Evolutionary conservation across 2,797 vertebrate species (phyloP).

Genomic region (Triplophysa yarkandensis): DNA sequence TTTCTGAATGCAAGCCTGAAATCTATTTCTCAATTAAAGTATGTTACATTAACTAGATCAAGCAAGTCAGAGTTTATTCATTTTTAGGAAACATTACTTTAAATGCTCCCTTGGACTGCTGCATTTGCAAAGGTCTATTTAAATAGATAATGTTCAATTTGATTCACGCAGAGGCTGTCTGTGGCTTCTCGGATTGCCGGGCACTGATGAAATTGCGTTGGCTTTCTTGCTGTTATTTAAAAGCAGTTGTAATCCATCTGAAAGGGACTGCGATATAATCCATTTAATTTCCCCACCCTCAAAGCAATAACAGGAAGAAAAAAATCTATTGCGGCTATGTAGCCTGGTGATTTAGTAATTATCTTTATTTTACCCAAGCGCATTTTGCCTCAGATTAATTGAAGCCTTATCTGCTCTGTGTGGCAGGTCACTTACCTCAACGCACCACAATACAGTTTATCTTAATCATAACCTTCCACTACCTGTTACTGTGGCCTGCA

Average conservation of each 20-base stretch:
- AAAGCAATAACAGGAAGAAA: conserved; percentile 73
- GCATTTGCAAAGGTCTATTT: conserved; percentile 58
- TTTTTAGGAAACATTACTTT: conserved; percentile 58
- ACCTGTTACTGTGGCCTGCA: conserved; percentile 71
- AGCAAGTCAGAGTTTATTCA: conserved; percentile 56
- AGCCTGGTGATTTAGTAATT: conserved; percentile 83
- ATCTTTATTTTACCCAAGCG: conserved; percentile 81
- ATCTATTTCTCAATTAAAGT: conserved; percentile 45
- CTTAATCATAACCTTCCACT: conserved; percentile 74
- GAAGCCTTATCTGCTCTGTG: conserved; percentile 77
- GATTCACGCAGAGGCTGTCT: conserved; percentile 80
- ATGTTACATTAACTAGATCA: conserved; percentile 17
- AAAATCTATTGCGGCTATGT: conserved; percentile 80
- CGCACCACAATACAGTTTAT: conserved; percentile 76
- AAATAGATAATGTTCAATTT: conserved; percentile 76
- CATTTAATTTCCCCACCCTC: conserved; percentile 82
- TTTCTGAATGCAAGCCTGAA: conserved; percentile 48
- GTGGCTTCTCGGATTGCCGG: conserved; percentile 76
- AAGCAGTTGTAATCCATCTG: conserved; percentile 86
- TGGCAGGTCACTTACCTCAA: conserved; percentile 81
- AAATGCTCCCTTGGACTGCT: conserved; percentile 44
- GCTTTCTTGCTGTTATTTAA: conserved; percentile 82
- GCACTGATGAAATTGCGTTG: conserved; percentile 81
- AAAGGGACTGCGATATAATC: conserved; percentile 81
- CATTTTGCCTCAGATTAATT: conserved; percentile 80